Percentiles rank a stretch among this genome's conserved stretches.
Conservation (phyloP, 1,140 invertebrate genomes). For the Copidosoma floridanum region DNA sequence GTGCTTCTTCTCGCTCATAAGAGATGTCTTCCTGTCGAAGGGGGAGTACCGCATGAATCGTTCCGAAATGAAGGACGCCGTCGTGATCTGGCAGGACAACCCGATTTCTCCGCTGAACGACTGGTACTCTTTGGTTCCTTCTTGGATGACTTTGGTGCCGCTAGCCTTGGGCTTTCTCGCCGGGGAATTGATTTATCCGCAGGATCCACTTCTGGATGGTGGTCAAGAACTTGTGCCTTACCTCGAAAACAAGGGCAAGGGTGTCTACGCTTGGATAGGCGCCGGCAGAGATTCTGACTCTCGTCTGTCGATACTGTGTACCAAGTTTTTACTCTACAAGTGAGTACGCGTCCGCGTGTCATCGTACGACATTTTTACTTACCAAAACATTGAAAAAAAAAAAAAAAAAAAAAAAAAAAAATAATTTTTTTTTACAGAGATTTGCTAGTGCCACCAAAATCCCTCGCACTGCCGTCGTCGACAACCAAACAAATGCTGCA, state of each 20-base stretch:
- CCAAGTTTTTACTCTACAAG: constrained; percentile 49
- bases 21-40: constrained; percentile 81
- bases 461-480: not conserved
- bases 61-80: constrained; percentile 70
- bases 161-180: constrained; percentile 84
- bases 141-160: constrained; percentile 77
- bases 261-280: constrained; percentile 89
- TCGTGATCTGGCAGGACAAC: constrained; percentile 78
- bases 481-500: constrained; percentile 29
- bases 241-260: constrained; percentile 78
- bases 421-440: constrained; percentile 42
- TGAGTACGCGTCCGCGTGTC: no score
- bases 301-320: constrained; percentile 70
- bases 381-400: not conserved
- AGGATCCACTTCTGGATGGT: constrained; percentile 58
- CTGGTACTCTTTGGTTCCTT: constrained; percentile 69
- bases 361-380: no score
- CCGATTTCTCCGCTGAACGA: constrained; percentile 79
- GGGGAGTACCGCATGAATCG: constrained; percentile 76
- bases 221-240: constrained; percentile 91
- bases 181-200: constrained; percentile 67
- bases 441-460: constrained; percentile 38
- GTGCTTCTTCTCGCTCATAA: constrained; percentile 78
- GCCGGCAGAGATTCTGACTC: constrained; percentile 89
- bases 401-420: no score